These are phyloP conservation scores for Melanchra persicariae DNA, from an alignment of 2,888 invertebrate species.

Conservation along the genomic window DNA sequence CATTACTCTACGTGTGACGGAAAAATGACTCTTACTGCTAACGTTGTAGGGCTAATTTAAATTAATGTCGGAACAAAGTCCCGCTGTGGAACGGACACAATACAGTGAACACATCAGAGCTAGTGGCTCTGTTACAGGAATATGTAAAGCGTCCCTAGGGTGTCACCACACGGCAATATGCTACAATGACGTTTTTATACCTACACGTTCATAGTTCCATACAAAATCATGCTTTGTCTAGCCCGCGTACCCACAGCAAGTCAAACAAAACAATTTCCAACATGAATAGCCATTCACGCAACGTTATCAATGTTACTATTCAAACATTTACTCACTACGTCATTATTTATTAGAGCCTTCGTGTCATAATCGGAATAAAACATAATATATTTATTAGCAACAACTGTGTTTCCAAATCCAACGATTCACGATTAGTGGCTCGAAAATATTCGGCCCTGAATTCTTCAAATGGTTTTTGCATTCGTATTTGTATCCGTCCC, in stretches of 20 bases:
- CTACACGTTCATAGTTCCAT: slow-evolving; percentile 58
- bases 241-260: slow-evolving; percentile 21
- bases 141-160: slow-evolving; percentile 72
- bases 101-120: slow-evolving; percentile 63
- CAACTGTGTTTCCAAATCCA: slow-evolving; percentile 24
- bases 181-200: slow-evolving; percentile 71
- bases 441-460: slow-evolving; percentile 48
- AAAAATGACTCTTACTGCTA: slow-evolving; percentile 59
- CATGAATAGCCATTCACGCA: slow-evolving; percentile 55
- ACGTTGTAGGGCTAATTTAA: slow-evolving; percentile 59
- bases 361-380: slow-evolving; percentile 48
- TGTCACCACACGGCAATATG: slow-evolving; percentile 65
- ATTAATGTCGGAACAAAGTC: slow-evolving; percentile 59
- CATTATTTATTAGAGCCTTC: slow-evolving; percentile 49
- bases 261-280: slow-evolving; percentile 57
- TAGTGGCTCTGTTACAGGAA: slow-evolving; percentile 66
- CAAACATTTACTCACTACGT: slow-evolving; percentile 44
- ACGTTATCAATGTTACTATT: slow-evolving; percentile 52
- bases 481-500: slow-evolving; percentile 36
- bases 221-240: slow-evolving; percentile 57
- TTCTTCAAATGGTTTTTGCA: slow-evolving; percentile 56
- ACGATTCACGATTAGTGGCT: slow-evolving; percentile 40
- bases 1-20: slow-evolving; percentile 48
- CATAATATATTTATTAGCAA: slow-evolving; percentile 32
- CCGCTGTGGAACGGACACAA: slow-evolving; percentile 61